phyloP scores from a whole-genome alignment of 2,113 vertebrate species.

The Glaucomys volans region DNA sequence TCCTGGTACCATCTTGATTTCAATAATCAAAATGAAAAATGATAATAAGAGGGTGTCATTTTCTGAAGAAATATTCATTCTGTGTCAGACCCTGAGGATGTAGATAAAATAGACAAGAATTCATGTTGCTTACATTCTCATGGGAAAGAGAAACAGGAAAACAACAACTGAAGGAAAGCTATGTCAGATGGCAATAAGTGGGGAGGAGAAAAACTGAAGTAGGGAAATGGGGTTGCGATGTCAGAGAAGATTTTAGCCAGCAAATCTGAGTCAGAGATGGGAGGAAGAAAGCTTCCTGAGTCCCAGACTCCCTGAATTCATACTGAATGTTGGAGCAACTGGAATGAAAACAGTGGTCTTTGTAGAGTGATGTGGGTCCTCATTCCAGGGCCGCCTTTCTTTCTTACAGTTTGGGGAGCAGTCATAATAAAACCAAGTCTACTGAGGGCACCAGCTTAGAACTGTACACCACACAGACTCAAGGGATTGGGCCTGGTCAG shows the following conservation, averaged over 20 bases:
- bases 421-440: not conserved
- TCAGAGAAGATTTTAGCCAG: not conserved
- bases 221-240: no score
- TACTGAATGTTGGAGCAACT: fast-evolving
- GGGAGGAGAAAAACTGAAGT: not conserved
- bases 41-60: not conserved
- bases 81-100: not conserved
- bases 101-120: not conserved
- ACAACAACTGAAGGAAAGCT: not conserved
- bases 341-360: not conserved
- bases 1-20: not conserved
- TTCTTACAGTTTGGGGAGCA: not conserved
- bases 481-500: not conserved
- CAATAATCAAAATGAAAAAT: not conserved
- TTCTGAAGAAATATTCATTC: not conserved
- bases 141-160: not conserved
- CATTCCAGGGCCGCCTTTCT: not conserved
- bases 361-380: not conserved
- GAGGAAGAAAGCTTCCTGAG: not conserved
- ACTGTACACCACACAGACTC: not conserved
- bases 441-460: not conserved
- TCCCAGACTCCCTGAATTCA: not conserved
- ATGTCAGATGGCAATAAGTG: not conserved
- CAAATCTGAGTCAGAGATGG: not conserved
- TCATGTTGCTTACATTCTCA: not conserved